Base-by-base conservation (phyloP, 2,797 vertebrate genomes). In the Holocentrus rufus region DNA sequence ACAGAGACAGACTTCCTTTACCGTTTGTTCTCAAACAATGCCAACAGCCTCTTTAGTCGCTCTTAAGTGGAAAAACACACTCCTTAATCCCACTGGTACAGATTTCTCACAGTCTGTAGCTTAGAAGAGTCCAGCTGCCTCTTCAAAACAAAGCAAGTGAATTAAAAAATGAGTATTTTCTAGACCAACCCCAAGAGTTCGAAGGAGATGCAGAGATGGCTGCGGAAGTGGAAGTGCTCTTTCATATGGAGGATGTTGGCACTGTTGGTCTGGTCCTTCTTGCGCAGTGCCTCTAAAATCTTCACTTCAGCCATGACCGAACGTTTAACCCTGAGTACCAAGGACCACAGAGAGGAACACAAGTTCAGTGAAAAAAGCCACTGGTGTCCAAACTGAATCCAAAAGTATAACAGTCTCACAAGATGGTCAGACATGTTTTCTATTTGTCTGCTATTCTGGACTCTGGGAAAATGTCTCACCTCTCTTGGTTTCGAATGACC, bases 191-290 rank as follows among this genome's bases (percentile, higher is more conserved):
- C 94, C 55, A 95, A 85, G 47, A 96, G 90, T 79, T 95, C 94
- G 58, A 96, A 96, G 64, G 93, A 91, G 88, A 96, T 96, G 81
- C 95, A 96, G 84, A 95, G 93, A 81, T 96, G 95, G 73, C 93
- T 95, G 34, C 94, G 93, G 64, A 96, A 96, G 87, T 94, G 94
- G 87, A 96, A 96, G 55, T 93, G 93, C 52, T 96, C 95, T 79
- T 95, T 95, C 95, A 96, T 96, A 79, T 96, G 95, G 57, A 95
- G 95, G 69, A 96, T 94, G 11, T 95, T 95, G 83, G 92, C 90
- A 17, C 65, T 86, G 62, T 94, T 93, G 67, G 94, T 92, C 78
- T 92, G 89, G 85, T 96, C 95, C 69, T 91, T 94, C 80, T 93
- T 94, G 77, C 89, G 92, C 62, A 96, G 86, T 4, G 90, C 84